Percentiles rank a stretch among this genome's conserved stretches.
phyloP scores from a whole-genome alignment of 1,140 invertebrate species.

The Drosophila bocki region DNA sequence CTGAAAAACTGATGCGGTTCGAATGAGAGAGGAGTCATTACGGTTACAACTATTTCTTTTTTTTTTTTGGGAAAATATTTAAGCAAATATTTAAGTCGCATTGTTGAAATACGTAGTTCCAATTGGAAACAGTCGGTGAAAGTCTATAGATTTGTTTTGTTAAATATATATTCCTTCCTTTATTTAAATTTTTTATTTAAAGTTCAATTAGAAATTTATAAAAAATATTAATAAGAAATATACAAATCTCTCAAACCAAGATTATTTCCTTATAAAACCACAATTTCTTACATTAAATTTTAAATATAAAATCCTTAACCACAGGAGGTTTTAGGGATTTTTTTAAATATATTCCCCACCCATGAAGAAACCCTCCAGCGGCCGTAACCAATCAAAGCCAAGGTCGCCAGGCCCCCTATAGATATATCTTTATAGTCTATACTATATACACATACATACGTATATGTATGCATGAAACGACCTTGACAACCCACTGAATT shows the following conservation, averaged over 20 bases:
- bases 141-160: background rate
- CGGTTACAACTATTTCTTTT: constrained; percentile 26
- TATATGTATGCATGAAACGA: background rate
- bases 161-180: background rate
- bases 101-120: constrained; percentile 7
- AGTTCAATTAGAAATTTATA: background rate
- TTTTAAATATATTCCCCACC: background rate
- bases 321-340: background rate
- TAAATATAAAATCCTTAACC: background rate
- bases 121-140: constrained; percentile 5
- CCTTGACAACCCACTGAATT: constrained; percentile 24
- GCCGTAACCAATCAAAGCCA: constrained; percentile 40
- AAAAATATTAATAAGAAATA: background rate
- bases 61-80: constrained; percentile 24
- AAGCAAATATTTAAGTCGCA: constrained; percentile 11
- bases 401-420: constrained; percentile 9
- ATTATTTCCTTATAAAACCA: background rate
- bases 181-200: background rate
- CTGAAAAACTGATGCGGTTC: background rate
- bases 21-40: constrained; percentile 21
- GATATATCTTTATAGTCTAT: background rate
- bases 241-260: background rate
- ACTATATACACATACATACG: background rate
- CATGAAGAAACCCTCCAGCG: background rate
- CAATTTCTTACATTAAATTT: too few relatives aligned